Percentiles rank a stretch among this genome's conserved stretches.
Conservation (phyloP, 2,113 vertebrate genomes). For the Pardalotus punctatus region DNA sequence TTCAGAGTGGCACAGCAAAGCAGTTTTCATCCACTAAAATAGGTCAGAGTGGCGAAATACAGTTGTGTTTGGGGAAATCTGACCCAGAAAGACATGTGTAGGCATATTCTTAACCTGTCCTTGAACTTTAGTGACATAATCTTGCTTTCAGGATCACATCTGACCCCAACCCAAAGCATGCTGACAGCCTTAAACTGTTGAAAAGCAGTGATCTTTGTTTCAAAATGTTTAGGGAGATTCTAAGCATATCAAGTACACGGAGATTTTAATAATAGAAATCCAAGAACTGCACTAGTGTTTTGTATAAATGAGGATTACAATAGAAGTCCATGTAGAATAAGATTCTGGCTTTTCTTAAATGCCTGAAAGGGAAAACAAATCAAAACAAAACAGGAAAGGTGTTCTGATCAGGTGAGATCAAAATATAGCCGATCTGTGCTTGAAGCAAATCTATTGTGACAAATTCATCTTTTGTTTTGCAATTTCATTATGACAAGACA, state of each 20-base stretch:
- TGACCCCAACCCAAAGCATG: neutral
- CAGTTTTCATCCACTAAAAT: neutral
- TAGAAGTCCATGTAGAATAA: neutral
- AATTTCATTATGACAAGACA: neutral
- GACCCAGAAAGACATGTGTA: neutral
- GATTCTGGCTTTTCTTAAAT: neutral
- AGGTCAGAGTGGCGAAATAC: neutral
- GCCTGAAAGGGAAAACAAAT: neutral
- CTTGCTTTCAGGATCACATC: neutral
- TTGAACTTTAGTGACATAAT: neutral
- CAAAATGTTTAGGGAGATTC: neutral
- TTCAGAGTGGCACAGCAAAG: neutral
- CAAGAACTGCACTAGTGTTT: neutral
- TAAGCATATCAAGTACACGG: neutral
- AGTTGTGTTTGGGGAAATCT: neutral
- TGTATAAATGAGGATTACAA: neutral
- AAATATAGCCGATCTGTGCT: neutral
- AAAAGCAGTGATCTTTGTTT: neutral
- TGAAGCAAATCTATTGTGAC: neutral
- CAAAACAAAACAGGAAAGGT: neutral
- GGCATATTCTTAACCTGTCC: neutral
- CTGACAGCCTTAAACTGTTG: slow-evolving; percentile 46
- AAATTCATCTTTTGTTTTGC: neutral
- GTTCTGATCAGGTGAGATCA: neutral
- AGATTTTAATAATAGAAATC: neutral